These are phyloP conservation scores for Scopus umbretta DNA, from an alignment of 2,113 vertebrate genomes.

Conservation along the genomic window DNA sequence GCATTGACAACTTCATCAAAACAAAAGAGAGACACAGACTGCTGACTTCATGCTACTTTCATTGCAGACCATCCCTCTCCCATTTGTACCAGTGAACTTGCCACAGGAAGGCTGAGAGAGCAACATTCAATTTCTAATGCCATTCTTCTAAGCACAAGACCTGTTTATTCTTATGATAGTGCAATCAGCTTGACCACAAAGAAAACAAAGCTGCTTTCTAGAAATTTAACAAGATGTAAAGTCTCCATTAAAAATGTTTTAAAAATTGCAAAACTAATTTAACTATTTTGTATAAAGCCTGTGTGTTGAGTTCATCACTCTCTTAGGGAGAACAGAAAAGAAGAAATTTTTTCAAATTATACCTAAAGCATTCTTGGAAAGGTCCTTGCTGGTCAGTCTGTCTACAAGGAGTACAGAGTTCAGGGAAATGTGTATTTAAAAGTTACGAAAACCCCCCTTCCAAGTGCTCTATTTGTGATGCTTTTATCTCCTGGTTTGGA, in stretches of 20 bases:
- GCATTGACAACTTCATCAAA: neutral
- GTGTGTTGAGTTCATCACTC: neutral
- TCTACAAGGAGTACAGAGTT: neutral
- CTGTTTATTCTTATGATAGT: neutral
- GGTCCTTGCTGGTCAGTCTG: neutral
- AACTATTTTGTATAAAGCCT: neutral
- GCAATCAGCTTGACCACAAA: neutral
- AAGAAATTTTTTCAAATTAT: neutral
- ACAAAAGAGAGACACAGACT: neutral
- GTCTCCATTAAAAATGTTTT: neutral
- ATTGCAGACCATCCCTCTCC: neutral
- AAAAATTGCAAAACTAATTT: neutral
- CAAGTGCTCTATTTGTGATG: neutral
- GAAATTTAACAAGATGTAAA: neutral
- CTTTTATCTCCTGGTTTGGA: neutral
- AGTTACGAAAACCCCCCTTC: neutral
- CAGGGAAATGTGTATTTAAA: neutral
- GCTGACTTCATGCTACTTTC: neutral
- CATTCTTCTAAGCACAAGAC: neutral
- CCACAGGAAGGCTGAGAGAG: neutral
- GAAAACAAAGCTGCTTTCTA: neutral
- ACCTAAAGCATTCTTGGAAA: neutral
- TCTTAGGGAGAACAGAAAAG: neutral
- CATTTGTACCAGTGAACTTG: neutral
- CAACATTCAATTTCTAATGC: neutral